A percentile compares a stretch with the other conserved stretches of the same genome.
phyloP scores from a whole-genome alignment of 2,888 invertebrate species.

The Plagodis dolabraria region DNA sequence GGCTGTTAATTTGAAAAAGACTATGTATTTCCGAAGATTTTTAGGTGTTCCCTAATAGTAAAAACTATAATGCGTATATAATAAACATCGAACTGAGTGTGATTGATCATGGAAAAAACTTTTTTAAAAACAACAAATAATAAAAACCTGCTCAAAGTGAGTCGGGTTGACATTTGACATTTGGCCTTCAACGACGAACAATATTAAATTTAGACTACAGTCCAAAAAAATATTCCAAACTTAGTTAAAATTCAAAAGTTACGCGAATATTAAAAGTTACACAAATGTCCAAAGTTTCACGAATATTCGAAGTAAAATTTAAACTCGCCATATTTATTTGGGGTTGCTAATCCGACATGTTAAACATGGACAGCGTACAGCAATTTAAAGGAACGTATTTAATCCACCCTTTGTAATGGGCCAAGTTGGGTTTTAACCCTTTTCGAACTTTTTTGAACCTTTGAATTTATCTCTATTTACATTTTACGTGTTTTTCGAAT shows the following conservation, averaged over 20 bases:
- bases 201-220: too few species aligned
- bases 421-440: slow-evolving; percentile 51
- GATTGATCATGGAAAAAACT: too few species aligned
- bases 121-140: too few species aligned
- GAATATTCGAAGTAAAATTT: slow-evolving; percentile 18
- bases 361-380: slow-evolving; percentile 41
- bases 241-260: slow-evolving; percentile 2
- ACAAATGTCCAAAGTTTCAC: slow-evolving; percentile 7
- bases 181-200: too few species aligned
- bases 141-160: too few species aligned
- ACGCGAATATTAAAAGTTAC: slow-evolving; percentile 3
- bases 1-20: too few species aligned
- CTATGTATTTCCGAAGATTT: too few species aligned
- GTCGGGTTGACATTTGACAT: too few species aligned
- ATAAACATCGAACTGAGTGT: too few species aligned
- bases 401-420: slow-evolving; percentile 60
- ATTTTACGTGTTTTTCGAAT: slow-evolving; percentile 38
- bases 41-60: too few species aligned
- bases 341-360: slow-evolving; percentile 52
- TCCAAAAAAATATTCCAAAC: too few species aligned
- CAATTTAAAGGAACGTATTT: slow-evolving; percentile 61
- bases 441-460: slow-evolving; percentile 48
- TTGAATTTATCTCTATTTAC: slow-evolving; percentile 49
- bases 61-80: too few species aligned
- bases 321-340: slow-evolving; percentile 44